A percentile compares a stretch with the other conserved stretches of the same genome.
phyloP scores from a whole-genome alignment of 2,888 invertebrate species.

The Coenonympha arcania region DNA sequence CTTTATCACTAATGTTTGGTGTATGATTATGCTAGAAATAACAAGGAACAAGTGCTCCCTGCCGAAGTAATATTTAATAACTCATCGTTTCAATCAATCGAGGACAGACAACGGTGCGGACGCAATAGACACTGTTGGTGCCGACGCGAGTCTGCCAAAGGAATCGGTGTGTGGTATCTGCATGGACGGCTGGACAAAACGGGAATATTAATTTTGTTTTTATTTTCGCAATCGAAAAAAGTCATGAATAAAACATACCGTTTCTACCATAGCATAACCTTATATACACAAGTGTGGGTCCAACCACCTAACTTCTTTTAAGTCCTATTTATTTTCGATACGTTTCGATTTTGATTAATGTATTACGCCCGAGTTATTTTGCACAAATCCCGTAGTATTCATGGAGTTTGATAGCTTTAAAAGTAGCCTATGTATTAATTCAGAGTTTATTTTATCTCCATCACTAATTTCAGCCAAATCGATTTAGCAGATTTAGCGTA shows the following conservation, averaged over 20 bases:
- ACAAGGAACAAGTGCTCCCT: conserved; percentile 38
- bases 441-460: no score
- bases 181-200: conserved; percentile 61
- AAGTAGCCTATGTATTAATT: no score
- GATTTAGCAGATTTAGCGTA: no score
- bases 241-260: conserved; percentile 6
- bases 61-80: conserved; percentile 52
- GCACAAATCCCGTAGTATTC: no score
- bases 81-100: conserved; percentile 54
- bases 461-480: no score
- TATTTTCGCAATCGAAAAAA: conserved; percentile 32
- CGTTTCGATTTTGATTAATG: no score
- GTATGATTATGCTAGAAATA: conserved; percentile 14
- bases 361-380: no score
- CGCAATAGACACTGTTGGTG: conserved; percentile 54
- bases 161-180: conserved; percentile 51
- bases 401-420: no score
- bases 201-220: conserved; percentile 64
- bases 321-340: no score
- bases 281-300: background rate
- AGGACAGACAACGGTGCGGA: conserved; percentile 67
- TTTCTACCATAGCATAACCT: background rate
- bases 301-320: no score
- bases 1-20: no score
- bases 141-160: conserved; percentile 48